Percentiles rank a stretch among this genome's conserved stretches.
Conservation (phyloP, 2,797 vertebrate genomes). For the Labroides dimidiatus region DNA sequence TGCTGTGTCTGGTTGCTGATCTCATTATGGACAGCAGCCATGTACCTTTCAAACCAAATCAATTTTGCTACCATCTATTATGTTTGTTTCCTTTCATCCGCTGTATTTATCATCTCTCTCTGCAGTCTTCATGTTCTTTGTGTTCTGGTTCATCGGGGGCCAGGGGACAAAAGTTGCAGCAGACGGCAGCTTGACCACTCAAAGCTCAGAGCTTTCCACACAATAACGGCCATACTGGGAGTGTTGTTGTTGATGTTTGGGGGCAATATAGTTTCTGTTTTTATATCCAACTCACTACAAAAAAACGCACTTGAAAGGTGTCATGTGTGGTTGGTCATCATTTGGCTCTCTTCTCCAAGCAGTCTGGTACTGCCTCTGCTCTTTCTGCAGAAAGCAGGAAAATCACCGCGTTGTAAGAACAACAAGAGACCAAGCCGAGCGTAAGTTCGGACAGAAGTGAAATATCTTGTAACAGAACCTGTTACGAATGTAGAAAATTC, state of each 20-base stretch:
- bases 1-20: constrained; percentile 24
- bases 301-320: fast-evolving
- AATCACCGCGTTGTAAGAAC: neutral
- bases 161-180: constrained; percentile 9
- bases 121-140: constrained; percentile 44
- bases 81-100: no score
- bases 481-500: no score
- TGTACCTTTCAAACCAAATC: no score
- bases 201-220: constrained; percentile 37
- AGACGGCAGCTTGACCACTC: neutral
- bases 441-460: no score
- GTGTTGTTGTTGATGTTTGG: neutral
- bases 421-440: neutral
- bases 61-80: no score
- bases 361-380: constrained; percentile 24
- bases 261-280: fast-evolving
- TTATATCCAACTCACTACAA: fast-evolving
- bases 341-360: constrained; percentile 14
- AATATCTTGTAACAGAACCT: no score
- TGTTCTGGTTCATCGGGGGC: constrained; percentile 35
- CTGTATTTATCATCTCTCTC: neutral
- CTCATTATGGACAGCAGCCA: no score
- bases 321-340: fast-evolving
- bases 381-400: constrained; percentile 23
- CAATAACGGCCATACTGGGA: constrained; percentile 22